Percentiles rank a stretch among this genome's conserved stretches.
These are phyloP conservation scores for Falcunculus frontatus DNA, from an alignment of 2,113 vertebrate genomes.

Conservation along the genomic window DNA sequence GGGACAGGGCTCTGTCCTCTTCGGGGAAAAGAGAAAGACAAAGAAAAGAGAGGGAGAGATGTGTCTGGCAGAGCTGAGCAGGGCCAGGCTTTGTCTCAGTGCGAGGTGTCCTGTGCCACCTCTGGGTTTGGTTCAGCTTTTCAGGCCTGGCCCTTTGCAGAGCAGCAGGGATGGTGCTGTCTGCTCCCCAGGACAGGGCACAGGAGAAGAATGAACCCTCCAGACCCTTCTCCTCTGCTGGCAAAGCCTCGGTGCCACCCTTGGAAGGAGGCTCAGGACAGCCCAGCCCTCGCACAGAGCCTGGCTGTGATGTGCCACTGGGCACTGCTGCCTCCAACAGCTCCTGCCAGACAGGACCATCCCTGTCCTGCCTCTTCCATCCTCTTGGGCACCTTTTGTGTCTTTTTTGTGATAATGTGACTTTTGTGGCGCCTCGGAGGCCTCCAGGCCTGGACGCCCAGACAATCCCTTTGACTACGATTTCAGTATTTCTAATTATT, in stretches of 20 bases:
- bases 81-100: neutral
- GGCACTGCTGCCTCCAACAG: neutral
- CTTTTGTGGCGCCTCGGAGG: neutral
- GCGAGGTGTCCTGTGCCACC: neutral
- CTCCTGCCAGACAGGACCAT: neutral
- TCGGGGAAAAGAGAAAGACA: neutral
- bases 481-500: slow-evolving; percentile 49
- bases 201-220: fast-evolving
- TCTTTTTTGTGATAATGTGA: neutral
- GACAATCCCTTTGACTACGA: slow-evolving; percentile 8
- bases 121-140: neutral
- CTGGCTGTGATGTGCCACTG: neutral
- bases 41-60: neutral
- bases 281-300: neutral
- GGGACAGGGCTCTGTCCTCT: neutral
- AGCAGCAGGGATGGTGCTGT: neutral
- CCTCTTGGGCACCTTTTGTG: neutral
- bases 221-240: neutral
- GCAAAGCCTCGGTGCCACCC: neutral
- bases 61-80: neutral
- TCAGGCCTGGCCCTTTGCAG: neutral
- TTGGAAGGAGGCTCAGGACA: neutral
- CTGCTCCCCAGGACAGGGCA: neutral
- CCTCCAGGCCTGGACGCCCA: slow-evolving; percentile 31
- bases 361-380: neutral